Evolutionary conservation across 2,888 invertebrate genomes (phyloP).

Genomic region (Agrochola macilenta): DNA sequence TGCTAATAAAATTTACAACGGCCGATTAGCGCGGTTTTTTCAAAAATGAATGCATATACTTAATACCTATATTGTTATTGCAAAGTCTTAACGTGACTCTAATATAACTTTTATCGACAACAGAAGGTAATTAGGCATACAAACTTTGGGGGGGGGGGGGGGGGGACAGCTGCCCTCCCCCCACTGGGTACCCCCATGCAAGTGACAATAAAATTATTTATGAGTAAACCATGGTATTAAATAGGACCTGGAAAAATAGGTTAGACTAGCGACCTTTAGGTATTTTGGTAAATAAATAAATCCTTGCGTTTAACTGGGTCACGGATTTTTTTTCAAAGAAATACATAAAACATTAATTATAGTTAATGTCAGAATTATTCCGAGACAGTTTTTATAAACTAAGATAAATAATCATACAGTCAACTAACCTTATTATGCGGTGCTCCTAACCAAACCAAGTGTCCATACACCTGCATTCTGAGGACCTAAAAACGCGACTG

Average conservation of each 20-base stretch:
- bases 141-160: too few species aligned
- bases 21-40: too few species aligned
- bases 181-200: too few species aligned
- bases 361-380: neutral
- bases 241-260: neutral
- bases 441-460: neutral
- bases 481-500: neutral
- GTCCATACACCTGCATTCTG: neutral
- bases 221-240: neutral
- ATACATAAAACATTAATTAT: neutral
- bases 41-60: too few species aligned
- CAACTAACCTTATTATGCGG: neutral
- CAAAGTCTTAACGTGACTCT: too few species aligned
- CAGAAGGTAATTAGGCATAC: too few species aligned
- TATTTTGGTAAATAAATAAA: neutral
- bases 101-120: too few species aligned
- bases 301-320: neutral
- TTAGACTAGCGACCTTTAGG: conserved; percentile 1
- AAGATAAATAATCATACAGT: neutral
- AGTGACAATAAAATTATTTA: too few species aligned
- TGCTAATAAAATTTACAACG: too few species aligned
- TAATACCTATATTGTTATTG: too few species aligned
- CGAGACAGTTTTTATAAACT: neutral
- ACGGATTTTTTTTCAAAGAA: neutral
- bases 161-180: too few species aligned